A percentile compares a stretch with the other conserved stretches of the same genome.
phyloP scores from a whole-genome alignment of 2,797 vertebrate genomes.

The Chlorospingus semifuscus region DNA sequence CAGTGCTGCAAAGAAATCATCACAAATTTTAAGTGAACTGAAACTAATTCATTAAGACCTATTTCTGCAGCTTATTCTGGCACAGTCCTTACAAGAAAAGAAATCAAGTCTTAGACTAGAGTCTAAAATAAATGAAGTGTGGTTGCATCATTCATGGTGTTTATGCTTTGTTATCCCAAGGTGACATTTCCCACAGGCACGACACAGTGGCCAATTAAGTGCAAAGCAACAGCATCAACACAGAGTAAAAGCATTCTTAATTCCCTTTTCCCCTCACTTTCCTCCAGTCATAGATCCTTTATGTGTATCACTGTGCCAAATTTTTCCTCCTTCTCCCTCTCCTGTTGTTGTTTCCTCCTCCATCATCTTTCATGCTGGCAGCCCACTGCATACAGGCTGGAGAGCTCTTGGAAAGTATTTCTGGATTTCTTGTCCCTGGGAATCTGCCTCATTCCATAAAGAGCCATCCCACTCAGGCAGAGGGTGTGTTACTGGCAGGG shows the following conservation, averaged over 20 bases:
- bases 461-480: background rate
- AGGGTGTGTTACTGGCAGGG: background rate
- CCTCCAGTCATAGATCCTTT: background rate
- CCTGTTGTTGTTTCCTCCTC: background rate
- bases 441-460: background rate
- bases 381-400: background rate
- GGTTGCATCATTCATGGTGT: background rate
- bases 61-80: background rate
- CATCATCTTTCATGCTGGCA: background rate
- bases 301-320: accelerated
- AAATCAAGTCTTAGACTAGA: background rate
- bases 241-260: background rate
- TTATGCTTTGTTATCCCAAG: background rate
- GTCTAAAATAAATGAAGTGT: background rate
- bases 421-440: background rate
- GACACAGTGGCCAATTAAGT: background rate
- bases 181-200: background rate
- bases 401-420: background rate
- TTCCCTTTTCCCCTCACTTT: background rate
- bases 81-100: background rate
- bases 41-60: background rate
- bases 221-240: background rate
- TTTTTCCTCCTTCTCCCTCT: background rate
- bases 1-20: background rate
- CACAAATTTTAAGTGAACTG: background rate